Evolutionary conservation across 2,113 vertebrate genomes (phyloP), one percentile per base, ranked within the genome.

Genomic region (Asarcornis scutulata): DNA sequence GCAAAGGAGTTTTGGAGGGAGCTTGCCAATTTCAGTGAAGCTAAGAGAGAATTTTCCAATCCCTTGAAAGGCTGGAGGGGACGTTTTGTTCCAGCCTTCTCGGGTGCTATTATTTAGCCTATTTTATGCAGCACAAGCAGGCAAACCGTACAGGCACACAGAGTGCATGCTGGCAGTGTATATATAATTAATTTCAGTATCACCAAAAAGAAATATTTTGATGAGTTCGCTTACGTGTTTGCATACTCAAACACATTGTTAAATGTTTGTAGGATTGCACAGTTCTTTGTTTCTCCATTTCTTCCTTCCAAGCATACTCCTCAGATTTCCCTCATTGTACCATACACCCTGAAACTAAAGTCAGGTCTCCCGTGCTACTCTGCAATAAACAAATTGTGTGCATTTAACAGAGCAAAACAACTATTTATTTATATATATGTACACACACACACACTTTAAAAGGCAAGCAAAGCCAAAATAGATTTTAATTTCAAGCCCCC

Each of bases 401-500:
- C 44, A 62, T n/a, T 75, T 85, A 91, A 89, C 27, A 58, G 31
- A 73, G 7, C 56, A 3, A 87, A 72, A 13, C 23, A 42, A 32
- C 4, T 4, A 6, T 50, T 72, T 56, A 17, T 58, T 86, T 64
- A 53, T 27, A 7, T 3, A 8, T 32, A n/a, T 68, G 9, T 20
- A 21, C 9, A 22, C 46, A 48, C 20, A 48, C 20, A 48, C 20
- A 48, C 46, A 22, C 46, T 68, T 68, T 50, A 87, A 44, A 34
- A 66, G 55, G 44, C 40, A 92, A 52, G 2, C 3, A 89, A 85
- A 93, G 17, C 26, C 42, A 91, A 77, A 89, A n/a, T 1, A 71
- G 40, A 89, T 79, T 89, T 93, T 58, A 73, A 95, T 88, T 77
- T 91, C 32, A 59, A 67, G 26, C 20, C 87, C 55, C 59, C 85